Evolutionary conservation across 2,113 vertebrate species (phyloP), one percentile per base, ranked within the genome.

Genomic region (Poecilia latipinna): DNA sequence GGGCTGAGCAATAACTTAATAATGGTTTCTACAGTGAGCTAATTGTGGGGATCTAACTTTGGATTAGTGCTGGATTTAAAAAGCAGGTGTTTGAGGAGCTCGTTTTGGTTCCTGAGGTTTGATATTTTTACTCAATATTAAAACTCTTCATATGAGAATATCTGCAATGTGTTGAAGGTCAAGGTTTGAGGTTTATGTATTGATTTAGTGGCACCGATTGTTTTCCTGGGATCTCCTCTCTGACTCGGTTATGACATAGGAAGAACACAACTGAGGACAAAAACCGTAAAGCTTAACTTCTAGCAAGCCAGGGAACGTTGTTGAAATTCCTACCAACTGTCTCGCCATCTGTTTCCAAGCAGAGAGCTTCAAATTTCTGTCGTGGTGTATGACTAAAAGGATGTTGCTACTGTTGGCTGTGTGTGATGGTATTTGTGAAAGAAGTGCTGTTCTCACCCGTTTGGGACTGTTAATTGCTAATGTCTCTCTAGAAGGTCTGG

Each of bases 251-350:
- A 63, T 73, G 75, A 84, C 72, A 63, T 64, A 1, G 26, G 42
- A 79, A 33, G 70, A 82, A 82, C 44, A 31, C 13, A 54, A 77
- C 51, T 2, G 61, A 75, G 74, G 65, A 57, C 22, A 24, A 82
- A 48, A 84, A 76, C 48, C 60, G 70, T 82, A 80, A 86, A 66
- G 86, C 76, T 78, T 74, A 74, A 74, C 84, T 57, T 57, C 68
- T 70, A 82, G 83, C 81, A 83, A 84, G 80, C 85, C 86, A 66
- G 78, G 70, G 76, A 85, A 84, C 82, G 33, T 86, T 79, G 71
- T 84, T 70, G 77, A 91, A 88, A 93, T 91, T 92, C 89, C 82
- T 89, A 90, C 93, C 91, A 92, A 93, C 92, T 93, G 92, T 79
- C 89, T 86, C 35, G 77, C 93, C 92, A 93, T 94, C 92, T 94